These are phyloP conservation scores for Trisateles emortualis DNA, from an alignment of 2,888 invertebrate genomes.

Conservation along the genomic window DNA sequence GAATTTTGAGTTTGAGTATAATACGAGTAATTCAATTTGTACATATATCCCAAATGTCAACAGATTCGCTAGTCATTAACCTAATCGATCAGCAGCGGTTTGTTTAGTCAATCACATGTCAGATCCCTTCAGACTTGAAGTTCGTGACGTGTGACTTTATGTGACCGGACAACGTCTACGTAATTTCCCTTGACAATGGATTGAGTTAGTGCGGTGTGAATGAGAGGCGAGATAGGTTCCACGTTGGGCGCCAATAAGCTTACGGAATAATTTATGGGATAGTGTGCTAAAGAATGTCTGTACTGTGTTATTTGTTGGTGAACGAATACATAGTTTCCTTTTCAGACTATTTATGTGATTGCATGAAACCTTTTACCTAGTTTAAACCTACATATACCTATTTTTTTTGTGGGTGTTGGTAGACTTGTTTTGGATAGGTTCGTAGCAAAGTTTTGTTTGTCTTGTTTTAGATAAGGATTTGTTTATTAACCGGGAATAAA, in stretches of 20 bases:
- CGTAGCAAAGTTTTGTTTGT: too few species aligned
- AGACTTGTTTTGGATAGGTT: too few species aligned
- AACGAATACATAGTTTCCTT: too few species aligned
- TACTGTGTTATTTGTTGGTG: too few species aligned
- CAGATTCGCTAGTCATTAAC: slow-evolving; percentile 19
- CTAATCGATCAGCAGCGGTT: slow-evolving; percentile 47
- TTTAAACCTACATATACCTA: too few species aligned
- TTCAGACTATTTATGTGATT: too few species aligned
- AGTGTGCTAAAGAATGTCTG: too few species aligned
- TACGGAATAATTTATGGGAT: slow-evolving; percentile 18
- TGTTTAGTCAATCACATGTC: slow-evolving; percentile 42
- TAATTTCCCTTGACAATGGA: slow-evolving; percentile 64
- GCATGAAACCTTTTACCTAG: too few species aligned
- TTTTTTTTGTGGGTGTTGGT: too few species aligned
- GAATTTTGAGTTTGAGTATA: too few species aligned
- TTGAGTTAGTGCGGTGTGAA: slow-evolving; percentile 36
- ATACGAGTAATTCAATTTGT: not conserved
- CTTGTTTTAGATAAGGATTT: too few species aligned
- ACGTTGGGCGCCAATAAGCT: slow-evolving; percentile 49
- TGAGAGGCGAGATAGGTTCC: slow-evolving; percentile 41
- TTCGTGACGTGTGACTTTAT: slow-evolving; percentile 45
- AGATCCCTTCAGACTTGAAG: slow-evolving; percentile 26
- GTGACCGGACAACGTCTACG: slow-evolving; percentile 50
- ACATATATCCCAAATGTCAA: not conserved
- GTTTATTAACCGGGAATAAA: too few species aligned